Evolutionary conservation across 2,113 vertebrate species (phyloP).

Genomic region (Apeltes quadracus): DNA sequence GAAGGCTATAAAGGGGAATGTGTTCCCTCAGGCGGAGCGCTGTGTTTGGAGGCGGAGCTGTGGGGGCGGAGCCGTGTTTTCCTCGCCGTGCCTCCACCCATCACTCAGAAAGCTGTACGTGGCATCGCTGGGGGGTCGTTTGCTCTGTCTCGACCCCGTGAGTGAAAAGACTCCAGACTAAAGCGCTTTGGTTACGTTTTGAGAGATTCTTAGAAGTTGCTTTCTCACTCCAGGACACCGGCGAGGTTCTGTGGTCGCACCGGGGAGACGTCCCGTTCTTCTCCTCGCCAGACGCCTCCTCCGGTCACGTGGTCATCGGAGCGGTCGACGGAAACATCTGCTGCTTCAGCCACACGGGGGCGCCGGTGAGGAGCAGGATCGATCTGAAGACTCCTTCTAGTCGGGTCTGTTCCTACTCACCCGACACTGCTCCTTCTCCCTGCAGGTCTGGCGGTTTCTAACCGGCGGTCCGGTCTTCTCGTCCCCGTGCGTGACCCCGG

Average conservation of each 20-base stretch:
- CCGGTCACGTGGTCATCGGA: slow-evolving; percentile 81
- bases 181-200: neutral
- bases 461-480: slow-evolving; percentile 92
- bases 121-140: slow-evolving; percentile 86
- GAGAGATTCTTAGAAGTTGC: neutral
- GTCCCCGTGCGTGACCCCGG: slow-evolving; percentile 84
- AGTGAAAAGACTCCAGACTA: slow-evolving; percentile 33
- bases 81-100: slow-evolving; percentile 86
- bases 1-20: neutral
- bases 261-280: slow-evolving; percentile 87
- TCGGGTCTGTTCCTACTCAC: neutral
- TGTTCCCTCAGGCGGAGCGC: slow-evolving; percentile 74
- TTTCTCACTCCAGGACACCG: slow-evolving; percentile 77
- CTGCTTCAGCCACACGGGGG: slow-evolving; percentile 84
- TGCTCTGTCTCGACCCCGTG: slow-evolving; percentile 88
- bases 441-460: slow-evolving; percentile 88
- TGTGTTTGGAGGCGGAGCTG: slow-evolving; percentile 88
- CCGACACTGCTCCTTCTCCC: neutral
- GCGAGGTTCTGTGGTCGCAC: slow-evolving; percentile 84
- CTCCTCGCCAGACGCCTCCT: slow-evolving; percentile 87
- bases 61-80: slow-evolving; percentile 88
- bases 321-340: slow-evolving; percentile 90
- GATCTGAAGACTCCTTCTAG: too few relatives aligned
- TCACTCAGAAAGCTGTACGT: slow-evolving; percentile 83
- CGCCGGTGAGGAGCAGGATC: slow-evolving; percentile 80